Conservation (phyloP, 2,113 vertebrate genomes). For the Dryoscopus gambensis region DNA sequence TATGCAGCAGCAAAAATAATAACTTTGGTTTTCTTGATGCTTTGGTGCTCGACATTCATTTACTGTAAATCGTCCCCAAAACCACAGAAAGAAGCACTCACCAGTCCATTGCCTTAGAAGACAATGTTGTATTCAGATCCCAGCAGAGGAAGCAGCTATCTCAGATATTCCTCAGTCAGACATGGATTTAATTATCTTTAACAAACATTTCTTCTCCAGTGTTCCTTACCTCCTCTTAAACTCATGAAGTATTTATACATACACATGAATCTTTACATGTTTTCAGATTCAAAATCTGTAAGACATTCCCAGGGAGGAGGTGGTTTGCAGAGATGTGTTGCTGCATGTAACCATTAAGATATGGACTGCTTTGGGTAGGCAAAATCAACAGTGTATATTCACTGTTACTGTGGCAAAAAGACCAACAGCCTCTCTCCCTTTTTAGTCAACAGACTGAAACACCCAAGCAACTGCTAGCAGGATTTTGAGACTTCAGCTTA, state of each 20-base stretch:
- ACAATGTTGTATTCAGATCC: neutral
- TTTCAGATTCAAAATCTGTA: neutral
- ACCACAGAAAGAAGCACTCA: neutral
- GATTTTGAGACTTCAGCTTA: neutral
- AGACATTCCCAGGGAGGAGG: neutral
- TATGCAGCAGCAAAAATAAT: neutral
- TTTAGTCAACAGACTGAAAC: neutral
- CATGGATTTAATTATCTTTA: neutral
- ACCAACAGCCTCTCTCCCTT: neutral
- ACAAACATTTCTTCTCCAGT: neutral
- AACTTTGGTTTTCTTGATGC: neutral
- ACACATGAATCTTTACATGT: neutral
- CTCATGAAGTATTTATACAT: neutral
- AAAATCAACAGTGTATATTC: neutral
- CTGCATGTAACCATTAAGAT: neutral
- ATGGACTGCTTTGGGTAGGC: accelerated
- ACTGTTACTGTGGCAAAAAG: neutral
- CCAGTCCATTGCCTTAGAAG: neutral
- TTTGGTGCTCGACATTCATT: neutral
- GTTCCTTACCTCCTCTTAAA: neutral
- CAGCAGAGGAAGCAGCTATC: neutral
- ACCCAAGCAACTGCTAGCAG: neutral
- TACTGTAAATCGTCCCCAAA: neutral
- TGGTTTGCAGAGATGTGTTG: neutral
- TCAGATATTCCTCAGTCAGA: neutral